Evolutionary conservation across 2,113 vertebrate genomes (phyloP), one percentile per base, ranked within the genome.

Genomic region (Neogobius melanostomus): DNA sequence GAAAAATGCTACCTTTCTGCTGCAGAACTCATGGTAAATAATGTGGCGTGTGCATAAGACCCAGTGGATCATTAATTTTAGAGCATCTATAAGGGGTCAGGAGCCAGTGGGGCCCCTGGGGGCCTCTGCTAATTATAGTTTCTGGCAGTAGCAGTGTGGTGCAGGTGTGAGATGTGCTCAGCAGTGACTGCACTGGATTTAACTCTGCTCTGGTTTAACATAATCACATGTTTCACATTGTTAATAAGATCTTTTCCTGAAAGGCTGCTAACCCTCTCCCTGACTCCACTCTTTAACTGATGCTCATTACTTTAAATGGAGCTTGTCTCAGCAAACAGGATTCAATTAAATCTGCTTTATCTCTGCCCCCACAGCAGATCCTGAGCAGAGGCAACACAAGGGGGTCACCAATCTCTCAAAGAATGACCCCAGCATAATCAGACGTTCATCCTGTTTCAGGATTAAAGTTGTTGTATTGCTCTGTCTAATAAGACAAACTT

Each of bases 61-160:
- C 63, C 64, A 74, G 77, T 78, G 83, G 83, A 81, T 86, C 80
- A 81, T 86, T 87, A 79, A 85, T 87, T 80, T 68, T 65, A 66
- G 71, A 71, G 64, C 62, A 9, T 81, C 79, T 66, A 64, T 50
- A 64, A 64, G 64, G 82, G 77, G 82, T 83, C 80, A 81, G 56
- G 50, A 17, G 72, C 76, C 71, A 57, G 68, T 52, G 73, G 56
- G 76, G 68, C 51, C 80, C 80, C 80, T 7, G 53, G 76, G 80
- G 84, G 81, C 51, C 66, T n/a, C 11, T 0, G 46, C 80, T 88
- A 87, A 86, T 86, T 86, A 87, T 85, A 83, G 73, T 63, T 50
- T 71, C 52, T 42, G 75, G 28, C 68, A 54, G 72, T 71, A 76
- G 77, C 68, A 63, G 57, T 54, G 61, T 69, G 69, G 71, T 69